A percentile compares a stretch with the other conserved stretches of the same genome.
Evolutionary conservation across 2,888 invertebrate species (phyloP).

Genomic region (Drosophila histrio): DNA sequence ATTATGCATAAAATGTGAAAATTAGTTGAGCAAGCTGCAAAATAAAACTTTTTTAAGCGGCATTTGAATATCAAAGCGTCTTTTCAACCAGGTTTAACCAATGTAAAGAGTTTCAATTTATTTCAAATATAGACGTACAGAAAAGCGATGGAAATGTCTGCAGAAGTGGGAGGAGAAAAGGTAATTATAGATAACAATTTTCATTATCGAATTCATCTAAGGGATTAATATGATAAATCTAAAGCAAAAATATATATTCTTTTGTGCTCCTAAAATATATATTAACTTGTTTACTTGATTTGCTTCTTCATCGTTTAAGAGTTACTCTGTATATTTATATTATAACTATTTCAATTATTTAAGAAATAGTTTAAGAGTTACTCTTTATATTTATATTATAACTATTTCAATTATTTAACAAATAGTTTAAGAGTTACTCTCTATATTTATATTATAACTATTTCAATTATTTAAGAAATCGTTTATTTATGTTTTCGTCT

Average conservation of each 20-base stretch:
- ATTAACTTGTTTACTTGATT: neutral
- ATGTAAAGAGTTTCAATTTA: slow-evolving; percentile 37
- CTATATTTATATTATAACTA: neutral
- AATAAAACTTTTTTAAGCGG: slow-evolving; percentile 59
- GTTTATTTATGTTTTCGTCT: neutral
- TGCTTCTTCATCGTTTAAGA: neutral
- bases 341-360: neutral
- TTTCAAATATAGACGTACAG: slow-evolving; percentile 37
- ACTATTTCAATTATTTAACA: neutral
- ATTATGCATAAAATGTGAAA: slow-evolving; percentile 68
- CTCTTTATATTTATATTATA: neutral
- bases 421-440: neutral
- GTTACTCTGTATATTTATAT: neutral
- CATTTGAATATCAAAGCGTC: slow-evolving; percentile 80
- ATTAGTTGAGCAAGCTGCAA: slow-evolving; percentile 62
- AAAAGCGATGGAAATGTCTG: neutral
- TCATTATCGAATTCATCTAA: neutral
- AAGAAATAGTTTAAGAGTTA: neutral
- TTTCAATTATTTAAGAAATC: neutral
- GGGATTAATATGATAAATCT: neutral
- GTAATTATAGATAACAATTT: slow-evolving; percentile 15
- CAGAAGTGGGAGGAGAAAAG: neutral
- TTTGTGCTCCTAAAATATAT: too few species aligned
- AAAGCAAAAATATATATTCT: neutral
- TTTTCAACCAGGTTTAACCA: slow-evolving; percentile 8